phyloP scores from a whole-genome alignment of 2,797 vertebrate species.

The Gambusia yucatana region DNA sequence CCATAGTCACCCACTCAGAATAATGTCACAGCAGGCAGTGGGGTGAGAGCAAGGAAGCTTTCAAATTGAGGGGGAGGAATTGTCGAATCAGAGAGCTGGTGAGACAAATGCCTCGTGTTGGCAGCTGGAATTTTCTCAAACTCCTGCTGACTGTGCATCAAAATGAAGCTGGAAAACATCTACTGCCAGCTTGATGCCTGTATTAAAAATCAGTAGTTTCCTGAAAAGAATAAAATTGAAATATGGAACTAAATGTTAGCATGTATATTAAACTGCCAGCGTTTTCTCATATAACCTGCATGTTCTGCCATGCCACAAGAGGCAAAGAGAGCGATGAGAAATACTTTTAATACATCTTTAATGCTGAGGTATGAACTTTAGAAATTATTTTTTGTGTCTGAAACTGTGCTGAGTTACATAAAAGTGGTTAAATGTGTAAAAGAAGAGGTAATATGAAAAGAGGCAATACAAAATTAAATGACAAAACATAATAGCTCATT shows the following conservation, averaged over 20 bases:
- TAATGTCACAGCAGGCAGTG: not conserved
- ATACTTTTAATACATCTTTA: not conserved
- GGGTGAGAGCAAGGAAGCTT: not conserved
- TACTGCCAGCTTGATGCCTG: not conserved
- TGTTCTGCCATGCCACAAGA: not conserved
- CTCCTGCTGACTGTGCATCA: not conserved
- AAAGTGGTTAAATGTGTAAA: not conserved
- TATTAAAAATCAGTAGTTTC: not conserved
- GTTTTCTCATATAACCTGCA: not conserved
- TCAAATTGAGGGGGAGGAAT: slow-evolving; percentile 2
- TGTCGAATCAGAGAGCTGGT: not conserved
- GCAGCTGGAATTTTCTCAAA: slow-evolving; percentile 8
- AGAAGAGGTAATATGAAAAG: not conserved
- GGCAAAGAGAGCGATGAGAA: not conserved
- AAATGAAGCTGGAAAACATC: not conserved
- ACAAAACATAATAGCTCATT: not conserved
- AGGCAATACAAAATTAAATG: not conserved
- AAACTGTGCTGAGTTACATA: not conserved
- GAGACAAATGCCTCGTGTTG: slow-evolving; percentile 4
- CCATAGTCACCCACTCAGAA: not conserved
- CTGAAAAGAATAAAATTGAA: not conserved
- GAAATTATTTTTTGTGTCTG: not conserved
- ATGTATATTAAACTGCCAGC: not conserved
- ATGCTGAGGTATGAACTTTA: too few species aligned
- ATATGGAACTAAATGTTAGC: not conserved